phyloP scores from a whole-genome alignment of 2,888 invertebrate species.

The Epinotia brunnichana region DNA sequence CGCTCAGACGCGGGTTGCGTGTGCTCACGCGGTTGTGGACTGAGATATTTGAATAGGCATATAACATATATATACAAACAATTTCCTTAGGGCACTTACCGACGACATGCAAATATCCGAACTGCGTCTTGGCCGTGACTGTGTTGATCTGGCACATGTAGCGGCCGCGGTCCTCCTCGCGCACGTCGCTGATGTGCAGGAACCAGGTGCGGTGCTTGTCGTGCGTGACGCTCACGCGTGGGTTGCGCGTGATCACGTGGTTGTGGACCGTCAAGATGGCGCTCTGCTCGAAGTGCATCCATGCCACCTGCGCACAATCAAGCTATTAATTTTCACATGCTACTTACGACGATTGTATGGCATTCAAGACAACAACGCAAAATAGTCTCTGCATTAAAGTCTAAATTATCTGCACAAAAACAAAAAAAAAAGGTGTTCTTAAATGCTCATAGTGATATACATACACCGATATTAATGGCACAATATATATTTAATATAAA shows the following conservation, averaged over 20 bases:
- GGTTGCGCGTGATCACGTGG: constrained; percentile 96
- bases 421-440: too few relatives aligned
- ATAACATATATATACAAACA: not conserved
- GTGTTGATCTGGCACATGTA: constrained; percentile 98
- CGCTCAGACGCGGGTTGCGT: constrained; percentile 94
- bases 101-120: constrained; percentile 95
- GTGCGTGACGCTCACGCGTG: constrained; percentile 95
- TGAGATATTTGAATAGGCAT: not conserved
- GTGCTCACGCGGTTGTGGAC: constrained; percentile 87
- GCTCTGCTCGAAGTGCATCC: constrained; percentile 98
- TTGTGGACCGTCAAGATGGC: constrained; percentile 96
- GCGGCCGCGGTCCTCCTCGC: constrained; percentile 94
- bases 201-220: constrained; percentile 97
- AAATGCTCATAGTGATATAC: too few relatives aligned
- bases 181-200: constrained; percentile 95
- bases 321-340: constrained; percentile 23
- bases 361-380: too few relatives aligned
- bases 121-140: constrained; percentile 95
- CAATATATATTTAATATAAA: not conserved
- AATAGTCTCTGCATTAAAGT: too few relatives aligned
- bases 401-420: too few relatives aligned
- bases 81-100: constrained; percentile 84
- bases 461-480: too few relatives aligned
- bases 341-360: too few relatives aligned
- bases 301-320: constrained; percentile 89